Evolutionary conservation across 2,888 invertebrate genomes (phyloP).

Genomic region (Pedicia rivosa): DNA sequence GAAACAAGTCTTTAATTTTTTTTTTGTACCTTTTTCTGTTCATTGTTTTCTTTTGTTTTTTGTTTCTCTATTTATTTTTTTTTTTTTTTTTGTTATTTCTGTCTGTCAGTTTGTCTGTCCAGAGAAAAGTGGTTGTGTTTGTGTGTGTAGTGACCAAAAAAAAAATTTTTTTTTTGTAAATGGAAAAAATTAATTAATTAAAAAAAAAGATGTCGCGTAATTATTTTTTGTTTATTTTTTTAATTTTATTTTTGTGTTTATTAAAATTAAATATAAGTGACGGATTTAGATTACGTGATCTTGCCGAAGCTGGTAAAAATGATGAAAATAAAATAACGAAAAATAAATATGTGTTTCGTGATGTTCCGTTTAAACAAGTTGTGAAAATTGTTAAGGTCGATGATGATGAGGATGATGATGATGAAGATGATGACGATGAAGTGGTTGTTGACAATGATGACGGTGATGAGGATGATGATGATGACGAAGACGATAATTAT

Average conservation of each 20-base stretch:
- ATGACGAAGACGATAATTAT: constrained; percentile 13
- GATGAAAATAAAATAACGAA: not conserved
- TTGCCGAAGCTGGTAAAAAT: not conserved
- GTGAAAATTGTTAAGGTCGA: constrained; percentile 18
- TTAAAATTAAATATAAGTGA: constrained; percentile 2
- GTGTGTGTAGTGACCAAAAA: too few relatives aligned
- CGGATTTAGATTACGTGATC: constrained; percentile 6
- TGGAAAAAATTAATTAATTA: too few relatives aligned
- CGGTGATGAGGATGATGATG: constrained; percentile 13
- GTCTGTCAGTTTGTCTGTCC: too few relatives aligned
- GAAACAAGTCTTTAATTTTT: too few relatives aligned
- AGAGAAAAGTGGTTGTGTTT: too few relatives aligned
- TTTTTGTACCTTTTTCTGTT: too few relatives aligned
- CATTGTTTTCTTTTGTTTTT: too few relatives aligned
- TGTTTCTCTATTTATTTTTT: too few relatives aligned
- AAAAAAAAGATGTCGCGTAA: not conserved
- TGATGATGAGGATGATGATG: constrained; percentile 11
- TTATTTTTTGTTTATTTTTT: constrained; percentile 1
- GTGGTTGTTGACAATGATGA: constrained; percentile 5
- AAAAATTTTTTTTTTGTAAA: too few relatives aligned
- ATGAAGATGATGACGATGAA: constrained; percentile 5
- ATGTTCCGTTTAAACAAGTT: constrained; percentile 20
- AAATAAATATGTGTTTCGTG: not conserved
- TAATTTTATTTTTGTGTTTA: constrained; percentile 1
- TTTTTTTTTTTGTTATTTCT: too few relatives aligned